Evolutionary conservation across 2,113 vertebrate genomes (phyloP).

Genomic region (Brachyistius frenatus): DNA sequence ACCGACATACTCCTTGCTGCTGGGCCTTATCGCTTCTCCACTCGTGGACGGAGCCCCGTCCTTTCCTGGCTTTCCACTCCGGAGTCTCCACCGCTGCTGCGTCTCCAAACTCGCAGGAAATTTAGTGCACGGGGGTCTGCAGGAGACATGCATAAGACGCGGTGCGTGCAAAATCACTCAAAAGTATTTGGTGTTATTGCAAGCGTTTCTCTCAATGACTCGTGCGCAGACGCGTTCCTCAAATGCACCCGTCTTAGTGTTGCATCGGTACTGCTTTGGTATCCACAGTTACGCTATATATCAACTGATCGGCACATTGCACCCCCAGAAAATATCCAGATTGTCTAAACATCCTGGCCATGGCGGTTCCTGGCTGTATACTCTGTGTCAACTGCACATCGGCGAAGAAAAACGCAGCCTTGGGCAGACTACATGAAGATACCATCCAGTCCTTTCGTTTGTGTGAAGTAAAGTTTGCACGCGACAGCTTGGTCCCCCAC

Average conservation of each 20-base stretch:
- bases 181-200: neutral
- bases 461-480: slow-evolving; percentile 72
- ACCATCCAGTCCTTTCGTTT: neutral
- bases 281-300: slow-evolving; percentile 33
- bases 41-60: slow-evolving; percentile 60
- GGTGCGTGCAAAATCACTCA: neutral
- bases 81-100: slow-evolving; percentile 31
- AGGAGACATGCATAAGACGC: slow-evolving; percentile 11
- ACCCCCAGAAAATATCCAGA: slow-evolving; percentile 8
- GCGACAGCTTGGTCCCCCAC: slow-evolving; percentile 29
- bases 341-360: slow-evolving; percentile 8
- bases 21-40: slow-evolving; percentile 62
- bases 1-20: slow-evolving; percentile 31
- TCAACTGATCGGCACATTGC: slow-evolving; percentile 26
- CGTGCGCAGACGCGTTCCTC: slow-evolving; percentile 22
- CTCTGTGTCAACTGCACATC: neutral
- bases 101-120: slow-evolving; percentile 32
- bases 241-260: neutral
- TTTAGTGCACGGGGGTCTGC: slow-evolving; percentile 19
- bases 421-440: neutral
- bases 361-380: neutral
- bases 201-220: neutral
- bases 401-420: too few species aligned
- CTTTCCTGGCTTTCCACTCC: slow-evolving; percentile 69
- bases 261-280: slow-evolving; percentile 48